phyloP scores from a whole-genome alignment of 2,113 vertebrate genomes.

The Illadopsis cleaveri region DNA sequence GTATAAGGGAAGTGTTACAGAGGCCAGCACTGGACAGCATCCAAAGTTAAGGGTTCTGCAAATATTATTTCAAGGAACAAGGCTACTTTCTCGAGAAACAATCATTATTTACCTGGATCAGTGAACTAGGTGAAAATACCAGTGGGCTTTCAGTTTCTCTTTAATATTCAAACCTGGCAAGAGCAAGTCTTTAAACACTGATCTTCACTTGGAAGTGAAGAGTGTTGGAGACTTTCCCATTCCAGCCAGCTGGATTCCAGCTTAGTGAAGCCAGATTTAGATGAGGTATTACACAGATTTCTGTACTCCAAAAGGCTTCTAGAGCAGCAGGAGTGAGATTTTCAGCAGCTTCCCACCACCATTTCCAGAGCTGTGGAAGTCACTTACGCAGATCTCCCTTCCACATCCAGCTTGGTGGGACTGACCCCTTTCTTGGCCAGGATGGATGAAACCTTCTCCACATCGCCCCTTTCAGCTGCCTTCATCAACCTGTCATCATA shows the following conservation, averaged over 20 bases:
- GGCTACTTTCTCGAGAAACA: neutral
- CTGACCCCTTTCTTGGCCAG: slow-evolving; percentile 92
- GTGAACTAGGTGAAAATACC: neutral
- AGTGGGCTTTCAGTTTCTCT: neutral
- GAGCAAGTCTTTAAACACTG: neutral
- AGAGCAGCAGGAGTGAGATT: neutral
- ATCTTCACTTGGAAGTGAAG: neutral
- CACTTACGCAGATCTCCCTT: slow-evolving; percentile 96
- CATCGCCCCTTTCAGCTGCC: slow-evolving; percentile 92
- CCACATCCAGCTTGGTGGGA: slow-evolving; percentile 91
- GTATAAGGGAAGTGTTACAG: too few species aligned
- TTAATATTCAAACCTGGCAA: neutral
- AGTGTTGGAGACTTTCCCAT: neutral
- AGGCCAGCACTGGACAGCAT: neutral
- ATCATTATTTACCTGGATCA: neutral
- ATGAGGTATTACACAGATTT: accelerated
- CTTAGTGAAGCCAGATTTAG: accelerated
- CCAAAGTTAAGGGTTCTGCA: neutral
- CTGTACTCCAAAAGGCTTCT: too few species aligned
- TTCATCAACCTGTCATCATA: slow-evolving; percentile 98
- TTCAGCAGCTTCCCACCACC: neutral
- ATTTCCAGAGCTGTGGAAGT: accelerated
- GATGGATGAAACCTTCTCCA: slow-evolving; percentile 90
- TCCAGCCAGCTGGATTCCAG: neutral
- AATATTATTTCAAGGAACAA: neutral